Evolutionary conservation across 2,888 invertebrate genomes (phyloP).

Genomic region (Drosophila ochracea): DNA sequence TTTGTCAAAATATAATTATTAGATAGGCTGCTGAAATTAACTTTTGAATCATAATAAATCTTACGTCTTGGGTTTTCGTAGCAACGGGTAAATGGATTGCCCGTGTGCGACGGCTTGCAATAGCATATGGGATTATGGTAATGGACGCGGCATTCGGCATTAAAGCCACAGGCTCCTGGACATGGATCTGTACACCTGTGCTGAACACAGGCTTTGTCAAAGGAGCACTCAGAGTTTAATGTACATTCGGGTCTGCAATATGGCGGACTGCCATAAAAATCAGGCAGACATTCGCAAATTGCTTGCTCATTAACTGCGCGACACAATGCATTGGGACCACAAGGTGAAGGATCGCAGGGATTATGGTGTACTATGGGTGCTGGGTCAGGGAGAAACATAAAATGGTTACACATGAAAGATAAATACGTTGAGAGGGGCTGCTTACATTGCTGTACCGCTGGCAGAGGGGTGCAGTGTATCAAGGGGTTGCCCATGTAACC

Average conservation of each 20-base stretch:
- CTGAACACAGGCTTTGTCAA: constrained; percentile 88
- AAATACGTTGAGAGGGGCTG: not conserved
- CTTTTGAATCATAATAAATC: constrained; percentile 27
- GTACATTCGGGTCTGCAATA: constrained; percentile 92
- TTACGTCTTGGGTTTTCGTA: constrained; percentile 77
- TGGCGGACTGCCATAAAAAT: constrained; percentile 90
- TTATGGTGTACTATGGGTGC: constrained; percentile 83
- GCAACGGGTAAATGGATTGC: constrained; percentile 89
- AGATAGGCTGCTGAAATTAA: not conserved
- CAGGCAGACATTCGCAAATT: constrained; percentile 89
- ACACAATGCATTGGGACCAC: constrained; percentile 88
- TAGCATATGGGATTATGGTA: constrained; percentile 89
- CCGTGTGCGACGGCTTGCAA: constrained; percentile 87
- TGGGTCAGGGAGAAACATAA: constrained; percentile 17
- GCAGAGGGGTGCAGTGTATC: constrained; percentile 87
- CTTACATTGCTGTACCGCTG: constrained; percentile 86
- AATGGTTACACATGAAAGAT: constrained; percentile 14
- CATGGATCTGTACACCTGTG: constrained; percentile 90
- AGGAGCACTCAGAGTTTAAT: constrained; percentile 88
- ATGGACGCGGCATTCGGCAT: constrained; percentile 88
- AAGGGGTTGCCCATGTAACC: constrained; percentile 91
- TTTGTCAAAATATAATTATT: constrained; percentile 29
- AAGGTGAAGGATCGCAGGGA: constrained; percentile 88
- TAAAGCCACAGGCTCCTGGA: constrained; percentile 87
- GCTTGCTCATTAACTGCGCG: constrained; percentile 87